Percentiles rank a stretch among this genome's conserved stretches.
Conservation (phyloP, 2,797 vertebrate species). For the Erpetoichthys calabaricus region DNA sequence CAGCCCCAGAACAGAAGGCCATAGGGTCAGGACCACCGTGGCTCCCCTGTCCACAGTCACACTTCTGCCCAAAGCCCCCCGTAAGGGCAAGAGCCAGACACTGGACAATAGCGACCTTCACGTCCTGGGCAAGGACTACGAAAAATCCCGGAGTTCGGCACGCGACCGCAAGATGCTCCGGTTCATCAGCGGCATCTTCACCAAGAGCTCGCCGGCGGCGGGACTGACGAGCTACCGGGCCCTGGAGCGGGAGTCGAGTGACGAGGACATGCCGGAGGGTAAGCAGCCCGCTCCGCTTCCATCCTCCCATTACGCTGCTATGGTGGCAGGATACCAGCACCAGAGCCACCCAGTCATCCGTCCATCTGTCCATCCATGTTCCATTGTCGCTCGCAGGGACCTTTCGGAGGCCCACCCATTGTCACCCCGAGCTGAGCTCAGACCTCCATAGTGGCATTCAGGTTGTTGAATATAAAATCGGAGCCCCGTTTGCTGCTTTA, state of each 20-base stretch:
- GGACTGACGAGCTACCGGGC: constrained; percentile 48
- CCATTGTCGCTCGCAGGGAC: too few relatives aligned
- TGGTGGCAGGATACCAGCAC: too few relatives aligned
- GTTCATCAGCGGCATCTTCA: constrained; percentile 93
- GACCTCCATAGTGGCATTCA: too few relatives aligned
- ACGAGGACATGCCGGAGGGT: constrained; percentile 45
- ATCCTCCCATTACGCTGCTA: neutral
- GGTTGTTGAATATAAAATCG: too few relatives aligned
- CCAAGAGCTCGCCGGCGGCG: constrained; percentile 67
- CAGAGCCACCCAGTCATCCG: too few relatives aligned
- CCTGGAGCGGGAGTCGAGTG: constrained; percentile 56
- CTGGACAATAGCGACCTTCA: constrained; percentile 88
- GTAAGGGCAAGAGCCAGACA: constrained; percentile 85
- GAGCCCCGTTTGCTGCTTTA: too few relatives aligned
- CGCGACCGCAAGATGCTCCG: constrained; percentile 92
- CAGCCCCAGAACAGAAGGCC: constrained; percentile 53
- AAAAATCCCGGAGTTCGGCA: constrained; percentile 38
- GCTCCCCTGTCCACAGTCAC: constrained; percentile 41
- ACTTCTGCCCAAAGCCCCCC: constrained; percentile 40
- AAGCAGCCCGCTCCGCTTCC: constrained; percentile 22
- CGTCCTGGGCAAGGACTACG: constrained; percentile 43
- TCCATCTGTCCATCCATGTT: too few relatives aligned
- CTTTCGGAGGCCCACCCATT: too few relatives aligned
- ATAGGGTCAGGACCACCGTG: constrained; percentile 38
- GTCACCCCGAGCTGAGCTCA: too few relatives aligned